Conservation (phyloP, 92 coral and sea anemone species). For the Zoanthus sociatus region DNA sequence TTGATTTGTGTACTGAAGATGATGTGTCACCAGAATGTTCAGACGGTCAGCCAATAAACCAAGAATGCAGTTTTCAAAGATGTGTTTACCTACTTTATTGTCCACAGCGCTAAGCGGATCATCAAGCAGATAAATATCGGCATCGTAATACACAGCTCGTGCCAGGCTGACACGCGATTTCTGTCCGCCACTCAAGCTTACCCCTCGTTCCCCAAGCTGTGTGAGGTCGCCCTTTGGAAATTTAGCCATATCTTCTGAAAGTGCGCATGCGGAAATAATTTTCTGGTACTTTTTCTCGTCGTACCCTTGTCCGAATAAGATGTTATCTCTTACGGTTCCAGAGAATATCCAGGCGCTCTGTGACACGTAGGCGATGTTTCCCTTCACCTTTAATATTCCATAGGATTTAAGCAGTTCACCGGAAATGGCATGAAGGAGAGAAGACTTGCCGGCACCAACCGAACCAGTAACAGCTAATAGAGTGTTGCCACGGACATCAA, state of each 20-base stretch:
- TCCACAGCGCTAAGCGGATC: constrained; percentile 28
- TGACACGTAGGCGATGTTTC: constrained; percentile 11
- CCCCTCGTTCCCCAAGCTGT: constrained; percentile 26
- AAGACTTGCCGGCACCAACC: constrained; percentile 9
- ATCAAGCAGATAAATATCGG: constrained; percentile 7
- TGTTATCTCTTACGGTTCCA: constrained; percentile 19
- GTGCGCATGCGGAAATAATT: constrained; percentile 9
- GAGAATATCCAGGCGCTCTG: constrained; percentile 33
- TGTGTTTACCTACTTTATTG: constrained; percentile 21
- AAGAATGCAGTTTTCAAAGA: constrained; percentile 11
- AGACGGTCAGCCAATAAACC: neutral
- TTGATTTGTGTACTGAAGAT: constrained; percentile 21
- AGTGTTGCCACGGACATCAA: neutral
- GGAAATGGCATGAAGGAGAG: constrained; percentile 3
- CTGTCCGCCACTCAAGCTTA: constrained; percentile 27
- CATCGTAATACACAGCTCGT: constrained; percentile 33
- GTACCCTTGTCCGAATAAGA: constrained; percentile 12
- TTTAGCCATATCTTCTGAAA: constrained; percentile 14
- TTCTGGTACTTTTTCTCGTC: constrained; percentile 6
- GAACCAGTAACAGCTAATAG: constrained; percentile 9
- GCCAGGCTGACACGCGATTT: constrained; percentile 35
- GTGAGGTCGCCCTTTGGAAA: constrained; percentile 31
- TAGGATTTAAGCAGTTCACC: neutral
- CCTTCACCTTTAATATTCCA: neutral
- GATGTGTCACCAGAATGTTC: constrained; percentile 18